Evolutionary conservation across 2,797 vertebrate genomes (phyloP), one percentile per base, ranked within the genome.

Genomic region (Todus mexicanus): DNA sequence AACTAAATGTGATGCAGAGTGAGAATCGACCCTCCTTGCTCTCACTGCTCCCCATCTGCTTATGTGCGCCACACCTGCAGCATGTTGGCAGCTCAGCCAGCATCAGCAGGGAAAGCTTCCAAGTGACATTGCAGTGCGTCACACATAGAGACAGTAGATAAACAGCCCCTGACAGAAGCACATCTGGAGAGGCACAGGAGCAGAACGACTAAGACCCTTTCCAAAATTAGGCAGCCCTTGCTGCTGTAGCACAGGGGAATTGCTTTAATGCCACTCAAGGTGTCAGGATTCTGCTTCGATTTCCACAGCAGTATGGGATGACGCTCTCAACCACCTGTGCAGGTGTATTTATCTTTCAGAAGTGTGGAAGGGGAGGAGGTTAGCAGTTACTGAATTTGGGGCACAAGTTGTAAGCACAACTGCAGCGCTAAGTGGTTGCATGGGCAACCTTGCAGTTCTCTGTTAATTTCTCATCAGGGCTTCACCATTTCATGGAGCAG

Each of bases 401-500:
- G 75, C 19, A 71, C 0, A 8, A 89, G 37, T 25, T 76, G 74
- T 84, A 71, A 70, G 78, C 68, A 71, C 74, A 92, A 66, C 71
- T 83, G 80, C 77, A 78, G 63, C 2, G 1, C 31, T 84, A 76
- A 87, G 57, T 64, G 42, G 26, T 33, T 77, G 21, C 56, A 82
- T 1, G 16, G 82, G 69, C 72, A 93, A 72, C n/a, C n/a, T n/a
- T n/a, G n/a, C n/a, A n/a, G n/a, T n/a, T n/a, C n/a, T n/a, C 50
- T 77, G 16, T 15, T 78, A 43, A 22, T 20, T 70, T 50, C 51
- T 73, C 20, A 47, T 71, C 47, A 74, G 45, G 50, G 31, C 33
- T 0, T 0, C 18, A 11, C 16, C 3, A 0, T 37, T 57, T 64
- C 79, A 57, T 53, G 54, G 35, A 71, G 48, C 7, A 3, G 26